Evolutionary conservation across 1,140 invertebrate genomes (phyloP), one percentile per base, ranked within the genome.

Genomic region (Anastrepha ludens): DNA sequence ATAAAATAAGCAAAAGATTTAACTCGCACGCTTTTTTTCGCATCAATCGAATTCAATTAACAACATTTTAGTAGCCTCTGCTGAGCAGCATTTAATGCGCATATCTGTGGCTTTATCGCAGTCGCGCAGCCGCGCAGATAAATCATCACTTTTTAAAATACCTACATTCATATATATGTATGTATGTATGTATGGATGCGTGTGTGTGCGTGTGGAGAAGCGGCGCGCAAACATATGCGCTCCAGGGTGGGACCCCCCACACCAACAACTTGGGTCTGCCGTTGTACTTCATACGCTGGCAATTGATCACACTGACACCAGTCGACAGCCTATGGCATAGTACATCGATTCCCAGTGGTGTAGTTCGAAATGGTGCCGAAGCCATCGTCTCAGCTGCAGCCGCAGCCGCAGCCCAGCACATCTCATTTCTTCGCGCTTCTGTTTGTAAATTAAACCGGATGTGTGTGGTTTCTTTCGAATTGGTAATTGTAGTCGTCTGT

Each of bases 1-100:
- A 44, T 13, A 74, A 17, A 47, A 74, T 74, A 74, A 74, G 67
- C 67, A 74, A 81, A 55, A 9, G 11, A 81, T 55, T 81, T 81
- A 55, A 81, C 47, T 55, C 74, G 74, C 47, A 81, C 74, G 44
- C 47, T 86, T 86, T 86, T 86, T 88, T 85, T 86, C 85, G 65
- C 87, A 86, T 86, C 87, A 88, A 88, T 88, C 87, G 87, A 88
- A 88, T 88, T 88, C 87, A 88, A 88, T 88, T 88, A 88, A 86
- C 87, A 74, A 74, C 60, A 85, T 87, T 87, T 87, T 85, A 58
- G 74, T 87, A 50, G 70, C 39, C 17, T 65, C 64, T 67, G 41
- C 65, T 9, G 15, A 47, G 64, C 50, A 58, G 55, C 15, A 55
- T 50, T 62, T 81, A 85, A 62, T 85, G 29, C 85, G 58, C 85